Conservation (phyloP, 2,888 invertebrate species). For the Drosophila vallismaia region DNA sequence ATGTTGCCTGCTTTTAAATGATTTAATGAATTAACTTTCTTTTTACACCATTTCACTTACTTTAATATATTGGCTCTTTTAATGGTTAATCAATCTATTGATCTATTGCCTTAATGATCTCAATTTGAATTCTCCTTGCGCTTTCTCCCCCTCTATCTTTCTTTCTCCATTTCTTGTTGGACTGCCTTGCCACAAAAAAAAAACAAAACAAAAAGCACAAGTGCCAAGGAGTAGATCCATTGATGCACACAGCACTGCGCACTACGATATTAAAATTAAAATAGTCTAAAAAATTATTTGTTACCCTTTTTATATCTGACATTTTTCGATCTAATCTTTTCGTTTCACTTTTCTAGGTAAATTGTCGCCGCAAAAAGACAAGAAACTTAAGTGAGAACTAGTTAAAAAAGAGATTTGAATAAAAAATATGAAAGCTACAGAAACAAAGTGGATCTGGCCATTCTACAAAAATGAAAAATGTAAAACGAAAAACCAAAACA, state of each 20-base stretch:
- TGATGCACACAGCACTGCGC: conserved; percentile 80
- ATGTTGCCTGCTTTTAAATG: conserved; percentile 21
- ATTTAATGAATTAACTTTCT: conserved; percentile 11
- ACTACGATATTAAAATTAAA: conserved; percentile 84
- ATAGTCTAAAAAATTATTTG: conserved; percentile 77
- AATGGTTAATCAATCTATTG: conserved; percentile 20
- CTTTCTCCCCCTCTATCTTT: conserved; percentile 51
- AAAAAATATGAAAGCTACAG: conserved; percentile 31
- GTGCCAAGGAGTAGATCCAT: conserved; percentile 80
- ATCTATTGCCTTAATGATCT: conserved; percentile 31
- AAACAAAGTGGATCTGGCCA: conserved; percentile 34
- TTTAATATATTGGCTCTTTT: conserved; percentile 40
- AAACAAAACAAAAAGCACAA: conserved; percentile 73
- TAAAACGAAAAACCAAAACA: conserved; percentile 21
- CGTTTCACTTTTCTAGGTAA: conserved; percentile 62
- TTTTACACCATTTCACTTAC: conserved; percentile 22
- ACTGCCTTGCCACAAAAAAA: conserved; percentile 52
- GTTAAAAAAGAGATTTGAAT: conserved; percentile 17
- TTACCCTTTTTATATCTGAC: conserved; percentile 20
- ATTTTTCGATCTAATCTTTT: conserved; percentile 26
- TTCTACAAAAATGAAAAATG: conserved; percentile 18
- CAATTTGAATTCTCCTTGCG: conserved; percentile 48
- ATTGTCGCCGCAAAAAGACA: conserved; percentile 62
- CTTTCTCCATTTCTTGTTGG: conserved; percentile 35
- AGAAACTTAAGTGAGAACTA: conserved; percentile 67